Evolutionary conservation across 2,888 invertebrate species (phyloP).

Genomic region (Sesamia inferens): DNA sequence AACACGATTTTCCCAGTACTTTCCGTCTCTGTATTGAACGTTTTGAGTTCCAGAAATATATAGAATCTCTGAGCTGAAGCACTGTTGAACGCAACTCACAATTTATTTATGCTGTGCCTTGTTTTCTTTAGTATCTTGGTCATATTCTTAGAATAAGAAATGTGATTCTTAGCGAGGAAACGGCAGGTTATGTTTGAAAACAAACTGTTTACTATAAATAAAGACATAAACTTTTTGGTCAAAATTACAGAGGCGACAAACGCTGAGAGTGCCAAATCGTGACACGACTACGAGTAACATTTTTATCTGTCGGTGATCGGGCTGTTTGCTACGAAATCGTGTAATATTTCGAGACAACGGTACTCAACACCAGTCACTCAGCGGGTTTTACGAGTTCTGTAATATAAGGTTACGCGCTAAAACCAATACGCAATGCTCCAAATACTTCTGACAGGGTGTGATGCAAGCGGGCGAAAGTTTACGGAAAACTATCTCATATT

Average conservation of each 20-base stretch:
- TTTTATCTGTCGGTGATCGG: constrained; percentile 62
- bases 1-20: constrained; percentile 65
- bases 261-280: constrained; percentile 58
- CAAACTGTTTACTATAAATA: constrained; percentile 47
- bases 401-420: constrained; percentile 72
- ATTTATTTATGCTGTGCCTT: constrained; percentile 38
- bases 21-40: constrained; percentile 59
- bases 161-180: constrained; percentile 2
- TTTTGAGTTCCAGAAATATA: constrained; percentile 56
- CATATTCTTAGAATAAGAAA: constrained; percentile 16
- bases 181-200: constrained; percentile 40
- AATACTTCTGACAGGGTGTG: constrained; percentile 59
- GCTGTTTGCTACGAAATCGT: constrained; percentile 66
- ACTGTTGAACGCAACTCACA: constrained; percentile 39
- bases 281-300: constrained; percentile 55
- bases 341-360: constrained; percentile 69
- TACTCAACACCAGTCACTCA: constrained; percentile 65
- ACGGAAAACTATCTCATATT: constrained; percentile 73
- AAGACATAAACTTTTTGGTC: constrained; percentile 54
- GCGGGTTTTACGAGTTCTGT: constrained; percentile 74
- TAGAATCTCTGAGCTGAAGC: constrained; percentile 46
- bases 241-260: constrained; percentile 54
- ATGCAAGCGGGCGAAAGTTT: constrained; percentile 69
- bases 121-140: constrained; percentile 19
- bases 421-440: constrained; percentile 66